Percentiles rank a stretch among this genome's conserved stretches.
These are phyloP conservation scores for Eleutherodactylus coqui DNA, from an alignment of 2,797 vertebrate species.

Conservation along the genomic window DNA sequence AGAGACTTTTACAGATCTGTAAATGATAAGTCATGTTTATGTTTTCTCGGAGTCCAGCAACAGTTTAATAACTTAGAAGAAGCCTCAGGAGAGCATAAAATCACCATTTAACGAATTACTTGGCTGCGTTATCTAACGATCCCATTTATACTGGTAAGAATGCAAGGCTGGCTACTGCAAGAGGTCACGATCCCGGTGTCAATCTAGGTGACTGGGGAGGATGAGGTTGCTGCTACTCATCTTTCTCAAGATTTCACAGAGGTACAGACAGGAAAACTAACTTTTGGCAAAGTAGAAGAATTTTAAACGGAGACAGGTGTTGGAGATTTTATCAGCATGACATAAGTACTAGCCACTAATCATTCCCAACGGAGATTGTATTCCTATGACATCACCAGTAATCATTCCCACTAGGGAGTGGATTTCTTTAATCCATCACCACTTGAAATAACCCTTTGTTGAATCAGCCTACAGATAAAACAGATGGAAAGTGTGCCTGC, in stretches of 20 bases:
- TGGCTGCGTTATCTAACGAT: background rate
- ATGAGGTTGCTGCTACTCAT: background rate
- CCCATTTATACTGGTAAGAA: background rate
- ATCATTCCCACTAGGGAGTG: background rate
- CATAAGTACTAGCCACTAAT: slow-evolving; percentile 2
- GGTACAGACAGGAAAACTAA: slow-evolving; percentile 32
- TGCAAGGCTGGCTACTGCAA: background rate
- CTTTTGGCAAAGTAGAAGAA: slow-evolving; percentile 33
- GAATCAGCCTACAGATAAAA: background rate
- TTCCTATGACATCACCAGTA: background rate
- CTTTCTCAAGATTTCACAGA: background rate
- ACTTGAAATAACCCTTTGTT: background rate
- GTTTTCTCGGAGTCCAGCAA: background rate
- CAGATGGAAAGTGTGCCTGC: background rate
- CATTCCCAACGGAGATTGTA: background rate
- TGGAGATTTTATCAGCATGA: slow-evolving; percentile 16
- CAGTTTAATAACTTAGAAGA: background rate
- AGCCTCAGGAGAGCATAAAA: background rate
- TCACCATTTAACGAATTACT: background rate
- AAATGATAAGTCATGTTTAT: background rate
- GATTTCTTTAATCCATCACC: slow-evolving; percentile 4
- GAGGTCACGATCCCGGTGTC: background rate
- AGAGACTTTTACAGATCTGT: background rate
- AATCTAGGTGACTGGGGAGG: slow-evolving; percentile 5
- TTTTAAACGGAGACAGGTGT: slow-evolving; percentile 42